Conservation (phyloP, 2,888 invertebrate species). For the Ditylenchus weischeri region DNA sequence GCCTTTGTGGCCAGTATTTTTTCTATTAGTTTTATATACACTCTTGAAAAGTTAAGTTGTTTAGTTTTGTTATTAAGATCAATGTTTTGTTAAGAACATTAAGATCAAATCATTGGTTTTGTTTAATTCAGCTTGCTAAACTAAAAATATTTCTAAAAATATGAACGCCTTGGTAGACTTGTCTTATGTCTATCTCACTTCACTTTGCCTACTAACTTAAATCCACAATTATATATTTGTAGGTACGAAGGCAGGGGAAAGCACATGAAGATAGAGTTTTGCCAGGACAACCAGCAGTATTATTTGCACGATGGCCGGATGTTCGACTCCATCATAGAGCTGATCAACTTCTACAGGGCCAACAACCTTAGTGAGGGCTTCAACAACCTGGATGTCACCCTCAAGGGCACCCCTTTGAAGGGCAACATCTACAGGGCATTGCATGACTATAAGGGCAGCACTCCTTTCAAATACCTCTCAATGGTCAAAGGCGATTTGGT, state of each 20-base stretch:
- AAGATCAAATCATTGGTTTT: too few relatives aligned
- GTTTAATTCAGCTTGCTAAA: too few relatives aligned
- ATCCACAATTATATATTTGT: neutral
- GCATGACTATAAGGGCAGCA: constrained; percentile 64
- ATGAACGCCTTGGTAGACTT: too few relatives aligned
- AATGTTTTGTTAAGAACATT: too few relatives aligned
- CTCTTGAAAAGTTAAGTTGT: too few relatives aligned
- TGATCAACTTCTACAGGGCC: constrained; percentile 86
- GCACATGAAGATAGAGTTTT: constrained; percentile 33
- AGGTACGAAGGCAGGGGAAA: constrained; percentile 19
- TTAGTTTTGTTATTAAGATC: too few relatives aligned
- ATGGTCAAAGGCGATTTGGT: constrained; percentile 79
- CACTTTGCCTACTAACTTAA: too few relatives aligned
- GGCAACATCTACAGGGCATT: constrained; percentile 45
- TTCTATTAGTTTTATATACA: too few relatives aligned
- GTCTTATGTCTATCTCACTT: too few relatives aligned
- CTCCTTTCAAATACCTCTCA: constrained; percentile 70
- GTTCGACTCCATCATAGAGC: constrained; percentile 63
- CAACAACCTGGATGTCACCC: constrained; percentile 62
- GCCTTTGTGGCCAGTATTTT: too few relatives aligned
- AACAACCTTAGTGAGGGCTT: constrained; percentile 89
- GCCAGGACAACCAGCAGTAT: constrained; percentile 10
- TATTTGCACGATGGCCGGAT: constrained; percentile 30
- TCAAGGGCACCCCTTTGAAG: constrained; percentile 37
- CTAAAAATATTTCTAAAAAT: too few relatives aligned